Base-by-base conservation (phyloP, 1,140 invertebrate species). In the Lordiphosa mommai region DNA sequence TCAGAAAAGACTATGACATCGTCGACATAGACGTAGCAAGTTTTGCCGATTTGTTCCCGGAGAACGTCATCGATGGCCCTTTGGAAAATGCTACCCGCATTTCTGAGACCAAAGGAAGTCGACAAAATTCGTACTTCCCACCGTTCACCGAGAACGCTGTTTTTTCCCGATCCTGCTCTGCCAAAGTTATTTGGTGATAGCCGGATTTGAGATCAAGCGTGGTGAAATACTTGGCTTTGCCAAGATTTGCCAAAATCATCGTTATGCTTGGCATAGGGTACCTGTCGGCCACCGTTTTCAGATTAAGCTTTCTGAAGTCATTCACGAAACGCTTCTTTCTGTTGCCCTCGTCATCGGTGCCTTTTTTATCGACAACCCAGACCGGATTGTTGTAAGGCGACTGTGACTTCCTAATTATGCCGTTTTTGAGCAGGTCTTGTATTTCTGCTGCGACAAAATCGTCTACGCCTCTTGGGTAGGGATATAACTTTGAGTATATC, bases 271-370 rank as follows among this genome's bases (percentile, higher is more conserved):
- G 17, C 38, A 41, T 41, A 3, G 38, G 38, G n/a, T 29, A 12
- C 4, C 5, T 34, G 32, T 47, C 44, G 7, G 8, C 8, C 4
- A 32, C 5, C 7, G 4, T 14, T 34, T 47, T 34, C 3, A 8
- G 6, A 10, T 47, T 34, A 3, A 47, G 44, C 30, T 47, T 47
- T 8, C 44, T 32, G n/a, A 47, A 47, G 13, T 47, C 43, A 16
- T 9, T 47, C 3, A 32, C 29, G 3, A 34, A 1, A 10, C 44
- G 30, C 10, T 47, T 47, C 4, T 47, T 47, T 16, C 14, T 14
- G 13, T 47, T 47, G 12, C 27, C 23, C 7, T 9, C 3, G 1
- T 33, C 14, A 1, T 47, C 30, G 1, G 16, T 33, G 9, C 13
- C 44, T 13, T 33, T 33, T 17, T 17, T 47, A 9, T 41, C 38